These are phyloP conservation scores for Rhizomys pruinosus DNA, from an alignment of 2,113 vertebrate genomes.

Conservation along the genomic window DNA sequence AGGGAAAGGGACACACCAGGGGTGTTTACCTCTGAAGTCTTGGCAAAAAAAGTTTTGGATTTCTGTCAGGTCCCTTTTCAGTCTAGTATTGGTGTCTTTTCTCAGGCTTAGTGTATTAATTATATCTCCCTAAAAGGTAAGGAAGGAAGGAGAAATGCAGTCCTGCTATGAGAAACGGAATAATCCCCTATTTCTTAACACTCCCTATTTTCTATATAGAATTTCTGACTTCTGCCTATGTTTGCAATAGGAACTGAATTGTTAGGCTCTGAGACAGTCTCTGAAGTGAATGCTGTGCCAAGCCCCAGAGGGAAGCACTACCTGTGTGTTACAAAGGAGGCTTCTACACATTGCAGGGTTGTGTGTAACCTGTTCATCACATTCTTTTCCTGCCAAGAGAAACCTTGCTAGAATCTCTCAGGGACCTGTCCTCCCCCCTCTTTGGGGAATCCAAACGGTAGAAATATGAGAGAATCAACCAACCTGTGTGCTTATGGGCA, in stretches of 20 bases:
- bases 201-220: not conserved
- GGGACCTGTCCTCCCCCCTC: not conserved
- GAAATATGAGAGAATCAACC: constrained; percentile 4
- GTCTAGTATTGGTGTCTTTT: not conserved
- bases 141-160: not conserved
- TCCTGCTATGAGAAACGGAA: not conserved
- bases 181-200: not conserved
- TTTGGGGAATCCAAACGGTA: constrained; percentile 31
- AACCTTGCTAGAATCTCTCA: constrained; percentile 31
- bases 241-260: not conserved
- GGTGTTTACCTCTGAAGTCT: not conserved
- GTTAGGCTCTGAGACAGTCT: constrained; percentile 53
- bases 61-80: constrained; percentile 58
- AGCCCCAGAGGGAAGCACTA: constrained; percentile 35
- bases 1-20: not conserved
- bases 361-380: constrained; percentile 47
- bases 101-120: not conserved
- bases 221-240: constrained; percentile 40
- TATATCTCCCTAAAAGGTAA: not conserved
- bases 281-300: not conserved
- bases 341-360: not conserved
- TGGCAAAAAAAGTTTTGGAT: constrained; percentile 28
- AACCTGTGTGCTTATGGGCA: not conserved
- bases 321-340: constrained; percentile 58
- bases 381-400: constrained; percentile 44